Evolutionary conservation across 2,797 vertebrate species (phyloP).

Genomic region (Acanthiza pusilla): DNA sequence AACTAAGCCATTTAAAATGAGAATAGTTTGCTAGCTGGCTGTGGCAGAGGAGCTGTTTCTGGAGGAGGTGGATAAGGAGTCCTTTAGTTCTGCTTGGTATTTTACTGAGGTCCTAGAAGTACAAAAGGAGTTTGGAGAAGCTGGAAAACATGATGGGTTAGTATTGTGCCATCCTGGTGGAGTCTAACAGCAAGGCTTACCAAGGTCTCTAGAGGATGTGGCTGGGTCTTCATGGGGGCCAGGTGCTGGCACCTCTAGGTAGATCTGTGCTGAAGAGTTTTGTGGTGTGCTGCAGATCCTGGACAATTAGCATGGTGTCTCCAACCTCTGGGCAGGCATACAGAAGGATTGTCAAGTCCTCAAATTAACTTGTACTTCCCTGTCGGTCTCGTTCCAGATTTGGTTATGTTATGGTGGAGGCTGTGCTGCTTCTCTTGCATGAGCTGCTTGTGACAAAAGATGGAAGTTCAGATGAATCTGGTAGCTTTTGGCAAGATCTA

Average conservation of each 20-base stretch:
- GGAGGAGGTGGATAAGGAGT: background rate
- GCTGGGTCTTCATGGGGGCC: background rate
- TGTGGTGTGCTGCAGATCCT: background rate
- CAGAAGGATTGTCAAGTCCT: background rate
- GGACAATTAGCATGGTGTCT: background rate
- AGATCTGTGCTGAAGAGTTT: background rate
- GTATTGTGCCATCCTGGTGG: background rate
- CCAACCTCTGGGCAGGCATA: background rate
- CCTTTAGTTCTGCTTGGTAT: background rate
- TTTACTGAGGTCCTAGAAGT: background rate
- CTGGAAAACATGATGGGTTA: background rate
- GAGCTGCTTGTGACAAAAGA: background rate
- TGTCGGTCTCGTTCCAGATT: background rate
- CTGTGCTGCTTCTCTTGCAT: background rate
- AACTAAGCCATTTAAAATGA: constrained; percentile 28
- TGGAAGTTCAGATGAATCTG: background rate
- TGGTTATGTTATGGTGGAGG: background rate
- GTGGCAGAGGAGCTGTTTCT: background rate
- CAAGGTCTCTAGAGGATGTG: background rate
- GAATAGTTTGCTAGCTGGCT: background rate
- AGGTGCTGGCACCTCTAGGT: background rate
- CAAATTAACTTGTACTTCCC: background rate
- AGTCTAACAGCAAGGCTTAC: background rate
- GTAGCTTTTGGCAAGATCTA: background rate
- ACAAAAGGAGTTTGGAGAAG: background rate